These are phyloP conservation scores for Polyodon spathula DNA, from an alignment of 2,113 vertebrate genomes.

Conservation along the genomic window DNA sequence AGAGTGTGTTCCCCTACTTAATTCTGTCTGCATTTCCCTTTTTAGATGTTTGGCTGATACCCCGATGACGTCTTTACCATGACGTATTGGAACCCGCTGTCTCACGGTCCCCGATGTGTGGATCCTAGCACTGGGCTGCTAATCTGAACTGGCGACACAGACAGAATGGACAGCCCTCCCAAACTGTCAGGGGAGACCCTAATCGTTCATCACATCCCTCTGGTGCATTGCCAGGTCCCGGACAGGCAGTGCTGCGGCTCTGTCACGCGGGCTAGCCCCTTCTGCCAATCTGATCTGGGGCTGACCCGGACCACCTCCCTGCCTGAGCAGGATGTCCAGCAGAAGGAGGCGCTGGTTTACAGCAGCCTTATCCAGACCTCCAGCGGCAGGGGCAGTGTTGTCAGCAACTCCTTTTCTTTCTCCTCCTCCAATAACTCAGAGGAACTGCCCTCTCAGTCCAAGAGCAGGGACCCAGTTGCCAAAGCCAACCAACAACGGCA, in stretches of 20 bases:
- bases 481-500: conserved; percentile 50
- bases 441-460: conserved; percentile 44
- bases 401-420: conserved; percentile 49
- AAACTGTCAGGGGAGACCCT: conserved; percentile 88
- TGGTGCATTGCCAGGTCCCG: conserved; percentile 91
- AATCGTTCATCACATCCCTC: conserved; percentile 93
- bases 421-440: conserved; percentile 57
- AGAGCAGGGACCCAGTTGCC: conserved; percentile 35
- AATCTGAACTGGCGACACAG: neutral
- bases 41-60: no score
- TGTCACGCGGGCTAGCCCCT: conserved; percentile 67
- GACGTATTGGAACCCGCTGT: no score
- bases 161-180: conserved; percentile 81
- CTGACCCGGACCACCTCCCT: conserved; percentile 65
- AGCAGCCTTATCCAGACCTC: conserved; percentile 75
- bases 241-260: conserved; percentile 62
- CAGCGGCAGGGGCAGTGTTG: conserved; percentile 48
- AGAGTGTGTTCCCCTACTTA: no score
- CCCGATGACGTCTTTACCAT: no score
- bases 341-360: conserved; percentile 77
- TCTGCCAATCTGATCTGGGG: conserved; percentile 73
- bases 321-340: conserved; percentile 73
- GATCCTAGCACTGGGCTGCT: no score
- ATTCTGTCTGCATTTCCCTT: no score
- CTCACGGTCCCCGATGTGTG: no score